Evolutionary conservation across 2,113 vertebrate species (phyloP).

Genomic region (Paraplagusia blochii): DNA sequence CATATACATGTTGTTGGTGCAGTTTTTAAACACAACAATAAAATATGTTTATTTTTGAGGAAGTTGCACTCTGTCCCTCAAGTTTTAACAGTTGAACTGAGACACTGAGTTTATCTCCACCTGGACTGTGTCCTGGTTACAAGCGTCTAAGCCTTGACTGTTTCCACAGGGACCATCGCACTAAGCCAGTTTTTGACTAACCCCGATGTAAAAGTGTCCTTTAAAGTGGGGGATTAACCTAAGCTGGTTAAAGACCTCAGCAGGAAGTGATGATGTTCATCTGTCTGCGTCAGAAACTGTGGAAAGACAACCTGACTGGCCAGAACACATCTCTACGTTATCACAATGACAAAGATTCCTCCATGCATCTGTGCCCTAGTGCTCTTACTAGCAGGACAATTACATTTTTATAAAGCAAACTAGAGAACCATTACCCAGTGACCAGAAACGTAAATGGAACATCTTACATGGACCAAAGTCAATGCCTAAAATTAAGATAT

Average conservation of each 20-base stretch:
- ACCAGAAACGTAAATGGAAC: no score
- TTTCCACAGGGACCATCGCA: slow-evolving; percentile 22
- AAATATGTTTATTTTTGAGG: no score
- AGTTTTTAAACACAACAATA: neutral
- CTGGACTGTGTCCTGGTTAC: neutral
- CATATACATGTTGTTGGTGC: slow-evolving; percentile 7
- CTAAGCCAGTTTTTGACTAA: slow-evolving; percentile 33
- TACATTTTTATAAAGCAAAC: no score
- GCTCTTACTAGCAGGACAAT: no score
- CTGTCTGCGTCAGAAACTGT: slow-evolving; percentile 7
- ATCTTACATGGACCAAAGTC: no score
- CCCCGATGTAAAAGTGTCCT: slow-evolving; percentile 40
- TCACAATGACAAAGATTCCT: no score
- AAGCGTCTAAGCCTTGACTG: slow-evolving; percentile 36
- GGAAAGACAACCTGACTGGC: slow-evolving; percentile 7
- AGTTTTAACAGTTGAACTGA: neutral
- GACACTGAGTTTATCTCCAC: no score
- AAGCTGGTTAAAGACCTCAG: slow-evolving; percentile 33
- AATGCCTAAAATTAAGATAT: no score
- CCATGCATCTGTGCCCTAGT: no score
- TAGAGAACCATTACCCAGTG: no score
- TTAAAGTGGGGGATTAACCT: slow-evolving; percentile 55
- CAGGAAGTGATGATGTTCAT: slow-evolving; percentile 30
- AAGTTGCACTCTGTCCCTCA: neutral
- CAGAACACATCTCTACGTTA: slow-evolving; percentile 1